Evolutionary conservation across 2,113 vertebrate species (phyloP).

Genomic region (Paracyprichromis sp.): DNA sequence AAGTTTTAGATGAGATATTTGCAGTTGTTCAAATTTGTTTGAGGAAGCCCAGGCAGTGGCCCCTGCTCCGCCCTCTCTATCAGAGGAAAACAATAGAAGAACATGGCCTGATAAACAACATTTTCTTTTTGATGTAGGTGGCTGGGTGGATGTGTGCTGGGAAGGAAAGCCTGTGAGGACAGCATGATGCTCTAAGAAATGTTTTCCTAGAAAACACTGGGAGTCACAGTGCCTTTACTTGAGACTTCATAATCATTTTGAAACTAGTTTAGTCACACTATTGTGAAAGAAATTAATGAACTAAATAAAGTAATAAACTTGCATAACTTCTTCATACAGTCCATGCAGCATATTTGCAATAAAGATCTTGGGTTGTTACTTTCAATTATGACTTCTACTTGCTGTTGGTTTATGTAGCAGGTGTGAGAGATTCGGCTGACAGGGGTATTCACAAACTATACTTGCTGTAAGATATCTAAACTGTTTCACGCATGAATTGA

Average conservation of each 20-base stretch:
- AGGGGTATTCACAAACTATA: constrained; percentile 18
- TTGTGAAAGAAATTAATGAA: neutral
- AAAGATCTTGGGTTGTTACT: constrained; percentile 45
- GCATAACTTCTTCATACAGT: neutral
- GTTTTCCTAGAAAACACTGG: neutral
- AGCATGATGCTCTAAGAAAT: neutral
- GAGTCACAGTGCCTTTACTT: neutral
- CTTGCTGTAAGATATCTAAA: constrained; percentile 43
- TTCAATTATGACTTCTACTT: constrained; percentile 67
- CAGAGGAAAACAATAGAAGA: neutral
- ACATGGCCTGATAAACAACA: neutral
- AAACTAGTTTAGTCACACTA: neutral
- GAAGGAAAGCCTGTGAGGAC: neutral
- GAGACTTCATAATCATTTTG: neutral
- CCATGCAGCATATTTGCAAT: constrained; percentile 15
- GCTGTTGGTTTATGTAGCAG: constrained; percentile 63
- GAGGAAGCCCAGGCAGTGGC: neutral
- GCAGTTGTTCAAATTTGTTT: neutral
- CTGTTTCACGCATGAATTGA: constrained; percentile 9
- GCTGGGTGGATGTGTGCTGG: neutral
- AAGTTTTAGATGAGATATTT: neutral
- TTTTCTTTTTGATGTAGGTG: neutral
- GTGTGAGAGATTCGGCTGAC: constrained; percentile 60
- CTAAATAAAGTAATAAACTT: neutral
- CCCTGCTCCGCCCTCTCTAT: accelerated